These are phyloP conservation scores for Epinotia brunnichana DNA, from an alignment of 2,888 invertebrate species.

Conservation along the genomic window DNA sequence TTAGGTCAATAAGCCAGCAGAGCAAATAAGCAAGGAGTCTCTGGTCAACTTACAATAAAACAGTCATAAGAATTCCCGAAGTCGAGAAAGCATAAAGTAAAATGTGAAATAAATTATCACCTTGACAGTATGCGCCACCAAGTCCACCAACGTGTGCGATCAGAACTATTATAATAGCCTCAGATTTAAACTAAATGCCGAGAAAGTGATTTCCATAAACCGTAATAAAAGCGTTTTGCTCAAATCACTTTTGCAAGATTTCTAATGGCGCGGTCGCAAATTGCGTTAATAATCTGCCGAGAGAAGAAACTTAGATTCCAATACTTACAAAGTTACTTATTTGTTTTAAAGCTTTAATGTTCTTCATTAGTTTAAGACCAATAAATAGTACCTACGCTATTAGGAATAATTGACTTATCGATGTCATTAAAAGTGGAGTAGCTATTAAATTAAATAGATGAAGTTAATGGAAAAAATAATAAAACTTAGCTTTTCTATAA, in stretches of 20 bases:
- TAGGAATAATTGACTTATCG: constrained; percentile 3
- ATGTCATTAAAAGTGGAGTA: not conserved
- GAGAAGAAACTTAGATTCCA: constrained; percentile 33
- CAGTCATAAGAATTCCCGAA: not conserved
- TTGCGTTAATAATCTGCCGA: constrained; percentile 32
- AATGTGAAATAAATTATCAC: not conserved
- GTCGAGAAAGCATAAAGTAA: not conserved
- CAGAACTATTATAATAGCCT: constrained; percentile 15
- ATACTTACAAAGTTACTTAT: constrained; percentile 21
- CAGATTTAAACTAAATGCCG: constrained; percentile 24
- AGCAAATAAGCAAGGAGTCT: too few relatives aligned
- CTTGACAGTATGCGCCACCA: not conserved
- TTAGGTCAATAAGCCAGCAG: too few relatives aligned
- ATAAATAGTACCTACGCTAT: not conserved
- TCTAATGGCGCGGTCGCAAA: constrained; percentile 42
- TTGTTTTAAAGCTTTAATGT: constrained; percentile 13
- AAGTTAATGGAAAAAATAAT: not conserved
- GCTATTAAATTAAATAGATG: not conserved
- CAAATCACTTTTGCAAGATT: constrained; percentile 40
- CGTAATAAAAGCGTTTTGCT: constrained; percentile 37
- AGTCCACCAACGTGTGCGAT: not conserved
- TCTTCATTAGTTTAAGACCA: not conserved
- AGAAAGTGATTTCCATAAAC: constrained; percentile 39
- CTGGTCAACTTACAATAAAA: not conserved
- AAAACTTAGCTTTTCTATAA: not conserved